These are phyloP conservation scores for Tribolium madens DNA, from an alignment of 1,140 invertebrate genomes.

Conservation along the genomic window DNA sequence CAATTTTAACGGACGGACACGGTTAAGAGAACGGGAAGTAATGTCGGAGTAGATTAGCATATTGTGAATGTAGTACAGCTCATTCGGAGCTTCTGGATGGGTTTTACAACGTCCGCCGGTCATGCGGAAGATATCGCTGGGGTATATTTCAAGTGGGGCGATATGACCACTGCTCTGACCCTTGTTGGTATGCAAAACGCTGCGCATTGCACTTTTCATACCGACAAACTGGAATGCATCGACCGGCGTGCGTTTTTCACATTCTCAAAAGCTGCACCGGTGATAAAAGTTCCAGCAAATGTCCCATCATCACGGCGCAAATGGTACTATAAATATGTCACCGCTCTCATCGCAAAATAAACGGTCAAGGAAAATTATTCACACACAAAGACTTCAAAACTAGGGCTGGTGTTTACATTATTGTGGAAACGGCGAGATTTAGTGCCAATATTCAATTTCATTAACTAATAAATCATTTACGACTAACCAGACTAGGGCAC, in stretches of 20 bases:
- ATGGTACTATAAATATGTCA: slow-evolving; percentile 13
- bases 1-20: slow-evolving; percentile 52
- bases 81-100: slow-evolving; percentile 40
- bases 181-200: slow-evolving; percentile 30
- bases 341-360: background rate
- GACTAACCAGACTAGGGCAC: slow-evolving; percentile 3
- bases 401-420: background rate
- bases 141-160: slow-evolving; percentile 26
- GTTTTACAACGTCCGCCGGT: slow-evolving; percentile 39
- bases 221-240: slow-evolving; percentile 30
- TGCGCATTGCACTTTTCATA: slow-evolving; percentile 35
- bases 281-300: slow-evolving; percentile 7
- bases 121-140: slow-evolving; percentile 40
- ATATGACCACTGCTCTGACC: slow-evolving; percentile 19
- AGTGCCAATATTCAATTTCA: slow-evolving; percentile 34
- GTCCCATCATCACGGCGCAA: slow-evolving; percentile 7
- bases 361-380: slow-evolving; percentile 1
- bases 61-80: slow-evolving; percentile 49
- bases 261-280: slow-evolving; percentile 11
- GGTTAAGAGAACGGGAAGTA: slow-evolving; percentile 45
- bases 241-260: slow-evolving; percentile 9
- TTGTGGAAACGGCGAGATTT: background rate
- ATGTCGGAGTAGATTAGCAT: slow-evolving; percentile 53
- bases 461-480: slow-evolving; percentile 33
- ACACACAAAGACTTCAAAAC: background rate